Evolutionary conservation across 2,888 invertebrate species (phyloP), one percentile per base, ranked within the genome.

Genomic region (Pachymerium ferrugineum): DNA sequence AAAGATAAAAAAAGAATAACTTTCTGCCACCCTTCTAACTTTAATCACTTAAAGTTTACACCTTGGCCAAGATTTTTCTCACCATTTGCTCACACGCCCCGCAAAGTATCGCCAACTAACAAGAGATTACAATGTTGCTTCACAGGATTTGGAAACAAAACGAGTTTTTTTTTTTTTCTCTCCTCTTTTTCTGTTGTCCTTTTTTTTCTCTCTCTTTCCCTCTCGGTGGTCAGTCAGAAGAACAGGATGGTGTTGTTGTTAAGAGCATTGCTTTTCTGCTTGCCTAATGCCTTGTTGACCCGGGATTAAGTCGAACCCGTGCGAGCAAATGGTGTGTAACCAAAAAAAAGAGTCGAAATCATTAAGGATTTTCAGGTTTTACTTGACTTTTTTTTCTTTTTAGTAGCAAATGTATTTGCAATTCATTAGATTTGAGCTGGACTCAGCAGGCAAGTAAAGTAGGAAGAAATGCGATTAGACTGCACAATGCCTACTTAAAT

Each of bases 221-320:
- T 54, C 6, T n/a, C n/a, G n/a, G n/a, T n/a, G 19, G 47, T 19
- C 62, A 28, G 62, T 62, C 62, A 4, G 62, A 62, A 28, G 25
- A 28, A n/a, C 28, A 4, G 62, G 28, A 62, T 62, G 62, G 28
- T 28, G 22, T 54, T 54, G 62, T 62, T 62, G 62, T 62, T 62
- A 62, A 62, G 62, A 25, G 25, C 62, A 62, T 62, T 62, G 62
- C n/a, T n/a, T n/a, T n/a, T n/a, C n/a, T n/a, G n/a, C 62, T 62
- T 62, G 62, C 62, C 28, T 62, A 62, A 62, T 62, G 62, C 62
- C 62, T 62, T 62, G 62, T 62, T 62, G 62, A 62, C 62, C 62
- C 28, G 62, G 62, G 62, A 62, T 62, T 62, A 62, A 62, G 62
- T 62, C 62, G n/a, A 22, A 62, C 25, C 62, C 28, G 10, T 25